phyloP scores from a whole-genome alignment of 2,888 invertebrate genomes.

The Tinea trinotella region DNA sequence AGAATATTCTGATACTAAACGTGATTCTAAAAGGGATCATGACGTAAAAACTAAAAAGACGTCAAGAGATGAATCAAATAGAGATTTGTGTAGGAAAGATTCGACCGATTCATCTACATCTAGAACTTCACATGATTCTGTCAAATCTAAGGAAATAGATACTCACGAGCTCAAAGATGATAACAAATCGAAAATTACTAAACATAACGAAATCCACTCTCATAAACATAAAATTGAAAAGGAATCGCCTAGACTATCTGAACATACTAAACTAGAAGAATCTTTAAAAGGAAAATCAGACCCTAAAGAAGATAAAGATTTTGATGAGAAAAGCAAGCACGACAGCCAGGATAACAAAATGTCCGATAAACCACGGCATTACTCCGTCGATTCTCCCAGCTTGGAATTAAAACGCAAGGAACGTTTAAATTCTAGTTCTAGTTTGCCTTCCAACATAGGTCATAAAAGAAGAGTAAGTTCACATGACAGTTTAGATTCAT shows the following conservation, averaged over 20 bases:
- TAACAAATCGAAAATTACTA: conserved; percentile 33
- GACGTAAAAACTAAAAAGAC: conserved; percentile 54
- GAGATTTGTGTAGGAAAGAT: conserved; percentile 61
- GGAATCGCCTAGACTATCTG: conserved; percentile 35
- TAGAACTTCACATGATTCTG: conserved; percentile 57
- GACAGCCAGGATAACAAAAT: conserved; percentile 32
- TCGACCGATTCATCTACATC: conserved; percentile 65
- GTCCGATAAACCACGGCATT: conserved; percentile 60
- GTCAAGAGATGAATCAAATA: conserved; percentile 54
- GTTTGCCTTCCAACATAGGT: conserved; percentile 75
- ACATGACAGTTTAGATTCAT: conserved; percentile 76
- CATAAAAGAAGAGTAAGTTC: conserved; percentile 84
- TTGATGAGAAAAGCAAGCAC: conserved; percentile 20
- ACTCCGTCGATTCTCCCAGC: conserved; percentile 60
- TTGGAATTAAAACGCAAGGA: conserved; percentile 72
- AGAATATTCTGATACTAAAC: conserved; percentile 36
- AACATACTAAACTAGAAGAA: conserved; percentile 31
- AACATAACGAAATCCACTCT: conserved; percentile 11
- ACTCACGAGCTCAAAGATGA: conserved; percentile 51
- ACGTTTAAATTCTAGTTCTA: conserved; percentile 71
- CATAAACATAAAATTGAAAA: conserved; percentile 61
- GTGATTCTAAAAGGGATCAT: conserved; percentile 43
- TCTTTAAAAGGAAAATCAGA: conserved; percentile 47
- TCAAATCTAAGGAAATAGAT: conserved; percentile 52
- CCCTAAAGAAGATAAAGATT: conserved; percentile 61